Percentiles rank a stretch among this genome's conserved stretches.
These are phyloP conservation scores for Crocodylus rhombifer DNA, from an alignment of 2,797 vertebrate genomes.

Conservation along the genomic window DNA sequence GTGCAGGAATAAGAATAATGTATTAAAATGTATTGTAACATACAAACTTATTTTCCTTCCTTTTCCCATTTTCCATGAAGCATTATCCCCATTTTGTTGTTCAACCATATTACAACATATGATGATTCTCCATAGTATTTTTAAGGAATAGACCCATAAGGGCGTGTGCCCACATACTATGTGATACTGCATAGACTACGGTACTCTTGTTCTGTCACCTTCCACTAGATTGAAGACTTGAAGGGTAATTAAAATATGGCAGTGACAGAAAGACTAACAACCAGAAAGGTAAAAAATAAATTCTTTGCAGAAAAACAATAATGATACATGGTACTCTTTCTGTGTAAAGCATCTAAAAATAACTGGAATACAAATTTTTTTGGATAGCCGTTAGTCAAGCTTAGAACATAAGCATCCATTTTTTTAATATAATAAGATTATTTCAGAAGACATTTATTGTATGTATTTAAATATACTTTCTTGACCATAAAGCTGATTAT, in stretches of 20 bases:
- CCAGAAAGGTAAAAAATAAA: neutral
- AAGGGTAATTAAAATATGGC: neutral
- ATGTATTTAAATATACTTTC: neutral
- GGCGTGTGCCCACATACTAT: too few relatives aligned
- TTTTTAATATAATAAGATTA: neutral
- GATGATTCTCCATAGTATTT: neutral
- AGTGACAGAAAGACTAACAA: neutral
- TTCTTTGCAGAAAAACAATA: neutral
- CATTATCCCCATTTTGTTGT: neutral
- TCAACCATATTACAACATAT: neutral
- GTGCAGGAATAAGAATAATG: neutral
- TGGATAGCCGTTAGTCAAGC: neutral
- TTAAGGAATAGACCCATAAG: neutral
- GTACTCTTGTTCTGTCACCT: too few relatives aligned
- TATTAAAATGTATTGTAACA: neutral
- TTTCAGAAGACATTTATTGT: neutral
- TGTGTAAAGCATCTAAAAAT: neutral
- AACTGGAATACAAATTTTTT: neutral
- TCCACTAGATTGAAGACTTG: neutral
- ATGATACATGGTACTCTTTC: neutral
- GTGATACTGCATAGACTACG: too few relatives aligned
- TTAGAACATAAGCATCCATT: neutral
- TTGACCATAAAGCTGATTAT: neutral
- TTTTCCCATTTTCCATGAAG: constrained; percentile 1
- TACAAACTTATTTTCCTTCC: neutral